These are phyloP conservation scores for Lytechinus variegatus DNA, from an alignment of 35 echinoderm and acorn worm genomes.

Conservation along the genomic window DNA sequence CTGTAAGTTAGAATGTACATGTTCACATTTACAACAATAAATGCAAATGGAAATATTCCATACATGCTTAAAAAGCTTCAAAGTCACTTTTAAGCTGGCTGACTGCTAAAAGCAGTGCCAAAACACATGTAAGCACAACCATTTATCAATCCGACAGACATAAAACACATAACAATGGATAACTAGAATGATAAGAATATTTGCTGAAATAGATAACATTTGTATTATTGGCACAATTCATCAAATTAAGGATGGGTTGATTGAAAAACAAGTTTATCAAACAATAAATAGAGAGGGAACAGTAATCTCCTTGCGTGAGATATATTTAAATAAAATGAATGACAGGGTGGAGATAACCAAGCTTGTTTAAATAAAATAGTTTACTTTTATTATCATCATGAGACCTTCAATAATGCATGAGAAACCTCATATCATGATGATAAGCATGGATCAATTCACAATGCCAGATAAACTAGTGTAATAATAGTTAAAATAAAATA, in stretches of 20 bases:
- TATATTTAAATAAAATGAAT: neutral
- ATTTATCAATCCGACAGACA: neutral
- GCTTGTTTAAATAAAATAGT: neutral
- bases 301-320: neutral
- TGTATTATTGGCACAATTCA: constrained; percentile 5
- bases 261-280: neutral
- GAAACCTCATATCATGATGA: neutral
- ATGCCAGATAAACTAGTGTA: too few relatives aligned
- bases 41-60: neutral
- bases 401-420: neutral
- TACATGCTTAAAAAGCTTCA: neutral
- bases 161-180: constrained; percentile 13
- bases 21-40: too few relatives aligned
- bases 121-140: neutral
- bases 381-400: neutral
- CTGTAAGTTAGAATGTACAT: too few relatives aligned
- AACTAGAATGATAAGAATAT: neutral
- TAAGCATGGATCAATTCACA: neutral
- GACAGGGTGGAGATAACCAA: neutral
- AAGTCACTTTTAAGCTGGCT: constrained; percentile 4
- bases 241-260: neutral
- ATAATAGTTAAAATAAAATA: too few relatives aligned
- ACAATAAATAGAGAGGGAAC: neutral
- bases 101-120: neutral
- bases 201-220: neutral